Percentiles rank a stretch among this genome's conserved stretches.
phyloP scores from a whole-genome alignment of 2,797 vertebrate species.

The Enteromius viviparus region DNA sequence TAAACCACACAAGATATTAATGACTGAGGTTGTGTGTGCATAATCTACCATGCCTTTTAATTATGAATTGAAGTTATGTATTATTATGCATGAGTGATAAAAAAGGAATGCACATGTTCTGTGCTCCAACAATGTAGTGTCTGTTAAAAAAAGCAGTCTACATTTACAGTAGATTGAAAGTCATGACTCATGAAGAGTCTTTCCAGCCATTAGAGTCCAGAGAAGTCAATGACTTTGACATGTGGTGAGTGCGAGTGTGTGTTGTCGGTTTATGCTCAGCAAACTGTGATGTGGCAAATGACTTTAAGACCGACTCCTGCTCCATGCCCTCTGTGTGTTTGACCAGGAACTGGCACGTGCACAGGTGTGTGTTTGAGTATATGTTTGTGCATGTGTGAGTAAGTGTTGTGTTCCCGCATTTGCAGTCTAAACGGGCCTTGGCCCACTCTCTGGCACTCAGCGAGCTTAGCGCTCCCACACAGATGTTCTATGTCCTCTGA shows the following conservation, averaged over 20 bases:
- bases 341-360: conserved; percentile 35
- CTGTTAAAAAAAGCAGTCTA: conserved; percentile 13
- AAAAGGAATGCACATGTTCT: conserved; percentile 18
- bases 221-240: conserved; percentile 50
- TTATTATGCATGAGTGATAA: conserved; percentile 25
- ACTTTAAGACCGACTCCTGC: conserved; percentile 36
- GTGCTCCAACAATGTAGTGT: background rate
- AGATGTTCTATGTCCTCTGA: conserved; percentile 70
- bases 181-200: conserved; percentile 49
- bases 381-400: conserved; percentile 29
- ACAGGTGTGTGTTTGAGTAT: conserved; percentile 39
- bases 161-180: conserved; percentile 29
- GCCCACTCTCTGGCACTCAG: conserved; percentile 53
- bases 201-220: conserved; percentile 46
- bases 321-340: conserved; percentile 40
- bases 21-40: background rate
- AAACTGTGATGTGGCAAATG: conserved; percentile 27
- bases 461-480: conserved; percentile 62
- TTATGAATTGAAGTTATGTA: conserved; percentile 16
- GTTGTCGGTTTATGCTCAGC: conserved; percentile 30
- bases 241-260: conserved; percentile 37
- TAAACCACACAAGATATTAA: background rate
- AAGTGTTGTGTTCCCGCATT: conserved; percentile 45
- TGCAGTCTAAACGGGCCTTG: conserved; percentile 59
- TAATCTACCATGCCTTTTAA: background rate